These are phyloP conservation scores for Trichechus manatus DNA, from an alignment of 2,113 vertebrate genomes.

Conservation along the genomic window DNA sequence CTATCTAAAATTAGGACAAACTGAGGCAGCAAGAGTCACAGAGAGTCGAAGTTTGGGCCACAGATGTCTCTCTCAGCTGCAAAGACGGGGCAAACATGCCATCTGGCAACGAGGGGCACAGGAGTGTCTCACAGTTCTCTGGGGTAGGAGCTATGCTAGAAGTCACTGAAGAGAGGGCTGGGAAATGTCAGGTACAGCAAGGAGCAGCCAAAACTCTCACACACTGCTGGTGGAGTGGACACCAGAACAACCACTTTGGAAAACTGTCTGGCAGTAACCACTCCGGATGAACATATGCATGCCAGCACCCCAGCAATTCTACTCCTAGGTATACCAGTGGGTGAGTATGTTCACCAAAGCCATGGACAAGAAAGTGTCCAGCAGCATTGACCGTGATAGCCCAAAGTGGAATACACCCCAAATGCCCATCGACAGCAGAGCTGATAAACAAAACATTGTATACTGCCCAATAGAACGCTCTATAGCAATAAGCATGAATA, in stretches of 20 bases:
- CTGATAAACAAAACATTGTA: accelerated
- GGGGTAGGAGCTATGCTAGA: not conserved
- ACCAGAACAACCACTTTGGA: accelerated
- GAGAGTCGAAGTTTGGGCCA: not conserved
- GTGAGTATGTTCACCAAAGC: not conserved
- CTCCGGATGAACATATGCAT: accelerated
- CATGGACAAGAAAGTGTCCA: accelerated
- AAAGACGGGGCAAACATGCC: not conserved
- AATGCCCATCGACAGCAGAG: not conserved
- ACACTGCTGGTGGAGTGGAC: accelerated
- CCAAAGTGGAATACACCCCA: not conserved
- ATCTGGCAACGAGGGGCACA: not conserved
- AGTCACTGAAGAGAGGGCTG: too few species aligned
- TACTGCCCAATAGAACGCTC: not conserved
- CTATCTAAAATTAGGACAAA: not conserved
- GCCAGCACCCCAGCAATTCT: accelerated
- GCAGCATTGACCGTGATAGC: not conserved
- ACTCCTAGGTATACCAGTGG: not conserved
- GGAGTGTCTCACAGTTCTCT: not conserved
- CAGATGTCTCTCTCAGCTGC: not conserved
- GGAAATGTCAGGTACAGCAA: accelerated
- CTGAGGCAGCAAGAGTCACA: not conserved
- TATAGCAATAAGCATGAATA: not conserved
- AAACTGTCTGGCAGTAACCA: not conserved
- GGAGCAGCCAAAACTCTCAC: accelerated